A percentile compares a stretch with the other conserved stretches of the same genome.
phyloP scores from a whole-genome alignment of 2,888 invertebrate genomes.

The Andrena marginata region DNA sequence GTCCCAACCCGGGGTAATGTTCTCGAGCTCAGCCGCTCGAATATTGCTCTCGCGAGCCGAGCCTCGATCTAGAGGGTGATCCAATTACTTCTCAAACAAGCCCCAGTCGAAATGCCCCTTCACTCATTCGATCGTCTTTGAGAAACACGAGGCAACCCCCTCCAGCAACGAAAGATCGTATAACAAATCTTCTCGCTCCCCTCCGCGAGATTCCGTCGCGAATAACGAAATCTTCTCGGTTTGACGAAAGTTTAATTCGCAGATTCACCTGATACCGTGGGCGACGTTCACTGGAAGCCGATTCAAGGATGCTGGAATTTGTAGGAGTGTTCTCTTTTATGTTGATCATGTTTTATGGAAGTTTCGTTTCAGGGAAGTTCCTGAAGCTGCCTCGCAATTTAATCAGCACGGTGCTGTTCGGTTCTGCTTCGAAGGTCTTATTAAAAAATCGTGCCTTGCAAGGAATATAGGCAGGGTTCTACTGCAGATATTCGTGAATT shows the following conservation, averaged over 20 bases:
- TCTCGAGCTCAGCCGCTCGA: slow-evolving; percentile 56
- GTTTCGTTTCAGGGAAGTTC: neutral
- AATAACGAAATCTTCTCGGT: slow-evolving; percentile 23
- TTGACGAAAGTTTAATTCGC: slow-evolving; percentile 43
- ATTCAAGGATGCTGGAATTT: slow-evolving; percentile 28
- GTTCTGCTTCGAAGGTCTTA: neutral
- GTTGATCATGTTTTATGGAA: neutral
- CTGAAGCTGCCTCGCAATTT: neutral
- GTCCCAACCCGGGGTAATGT: slow-evolving; percentile 71
- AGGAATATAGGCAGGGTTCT: too few relatives aligned
- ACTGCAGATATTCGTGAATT: too few relatives aligned
- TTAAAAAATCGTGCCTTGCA: neutral
- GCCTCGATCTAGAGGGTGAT: slow-evolving; percentile 68
- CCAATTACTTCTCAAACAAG: slow-evolving; percentile 70
- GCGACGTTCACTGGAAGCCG: slow-evolving; percentile 3
- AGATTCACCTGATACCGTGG: slow-evolving; percentile 42
- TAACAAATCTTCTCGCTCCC: slow-evolving; percentile 32
- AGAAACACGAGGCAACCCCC: slow-evolving; percentile 55
- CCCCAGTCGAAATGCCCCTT: slow-evolving; percentile 51
- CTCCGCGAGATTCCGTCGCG: slow-evolving; percentile 10
- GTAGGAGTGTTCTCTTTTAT: slow-evolving; percentile 1
- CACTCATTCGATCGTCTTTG: slow-evolving; percentile 65
- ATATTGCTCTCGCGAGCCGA: slow-evolving; percentile 58
- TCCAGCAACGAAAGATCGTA: slow-evolving; percentile 41
- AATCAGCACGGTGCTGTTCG: neutral